Evolutionary conservation across 2,113 vertebrate genomes (phyloP).

Genomic region (Austrofundulus limnaeus): DNA sequence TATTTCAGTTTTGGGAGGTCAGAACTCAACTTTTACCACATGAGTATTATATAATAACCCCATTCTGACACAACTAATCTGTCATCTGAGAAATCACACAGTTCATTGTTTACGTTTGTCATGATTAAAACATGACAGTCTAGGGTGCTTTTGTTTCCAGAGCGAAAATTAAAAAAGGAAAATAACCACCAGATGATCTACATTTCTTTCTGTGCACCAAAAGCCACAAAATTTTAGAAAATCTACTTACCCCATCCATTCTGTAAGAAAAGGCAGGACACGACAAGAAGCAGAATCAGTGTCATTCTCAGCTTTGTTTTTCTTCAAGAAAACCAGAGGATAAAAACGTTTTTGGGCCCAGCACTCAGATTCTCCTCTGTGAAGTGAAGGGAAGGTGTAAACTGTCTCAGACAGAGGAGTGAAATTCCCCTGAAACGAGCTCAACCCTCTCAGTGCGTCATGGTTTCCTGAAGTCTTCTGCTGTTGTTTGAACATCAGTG

Average conservation of each 20-base stretch:
- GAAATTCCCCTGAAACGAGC: conserved; percentile 43
- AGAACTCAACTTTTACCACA: no score
- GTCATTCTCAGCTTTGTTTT: conserved; percentile 49
- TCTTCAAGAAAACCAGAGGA: background rate
- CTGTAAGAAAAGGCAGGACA: conserved; percentile 61
- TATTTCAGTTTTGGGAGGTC: background rate
- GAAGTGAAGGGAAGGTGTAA: conserved; percentile 14
- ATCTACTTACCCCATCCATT: conserved; percentile 64
- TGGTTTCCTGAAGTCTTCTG: conserved; percentile 65
- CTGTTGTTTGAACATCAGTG: conserved; percentile 47
- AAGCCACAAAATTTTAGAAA: background rate
- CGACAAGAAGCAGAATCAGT: conserved; percentile 48
- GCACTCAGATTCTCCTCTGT: background rate
- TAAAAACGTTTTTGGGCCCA: background rate
- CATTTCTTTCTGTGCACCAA: background rate
- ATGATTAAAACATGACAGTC: background rate
- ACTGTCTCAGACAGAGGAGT: background rate
- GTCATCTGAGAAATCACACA: no score
- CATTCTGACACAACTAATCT: no score
- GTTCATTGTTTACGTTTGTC: background rate
- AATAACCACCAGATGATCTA: no score
- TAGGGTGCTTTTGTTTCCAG: background rate
- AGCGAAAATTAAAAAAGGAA: background rate
- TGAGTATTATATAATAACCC: no score
- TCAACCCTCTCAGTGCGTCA: conserved; percentile 77